Conservation (phyloP, 2,888 invertebrate species). For the Molanna angustata region DNA sequence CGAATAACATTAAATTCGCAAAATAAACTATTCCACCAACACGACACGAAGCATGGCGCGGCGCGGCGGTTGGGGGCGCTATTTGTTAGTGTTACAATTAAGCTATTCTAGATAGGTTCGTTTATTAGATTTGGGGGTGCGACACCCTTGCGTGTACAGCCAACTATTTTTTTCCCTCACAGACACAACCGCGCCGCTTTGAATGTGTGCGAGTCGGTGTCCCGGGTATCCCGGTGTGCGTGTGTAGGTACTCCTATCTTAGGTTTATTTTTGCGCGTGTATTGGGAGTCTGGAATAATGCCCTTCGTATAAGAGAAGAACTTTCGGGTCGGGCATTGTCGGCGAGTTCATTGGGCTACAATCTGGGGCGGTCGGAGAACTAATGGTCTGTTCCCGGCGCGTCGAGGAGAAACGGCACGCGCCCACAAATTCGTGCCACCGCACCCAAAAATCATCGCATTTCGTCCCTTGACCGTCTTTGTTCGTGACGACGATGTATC, state of each 20-base stretch:
- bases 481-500: not conserved
- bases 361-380: slow-evolving; percentile 21
- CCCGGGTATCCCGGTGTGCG: not conserved
- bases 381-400: slow-evolving; percentile 14
- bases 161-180: not conserved
- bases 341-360: slow-evolving; percentile 32
- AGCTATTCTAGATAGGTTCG: slow-evolving; percentile 18
- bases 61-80: slow-evolving; percentile 12
- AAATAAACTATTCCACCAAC: slow-evolving; percentile 6
- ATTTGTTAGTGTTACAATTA: slow-evolving; percentile 22
- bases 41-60: too few relatives aligned
- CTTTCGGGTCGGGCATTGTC: slow-evolving; percentile 30
- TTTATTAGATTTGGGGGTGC: slow-evolving; percentile 21
- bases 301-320: slow-evolving; percentile 27
- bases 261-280: slow-evolving; percentile 5
- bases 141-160: slow-evolving; percentile 6
- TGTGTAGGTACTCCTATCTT: slow-evolving; percentile 4
- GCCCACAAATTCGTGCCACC: slow-evolving; percentile 6
- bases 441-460: slow-evolving; percentile 1
- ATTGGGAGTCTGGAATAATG: slow-evolving; percentile 24
- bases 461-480: not conserved
- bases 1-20: not conserved
- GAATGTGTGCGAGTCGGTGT: not conserved
- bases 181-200: not conserved
- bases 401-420: slow-evolving; percentile 1